Percentiles rank a stretch among this genome's conserved stretches.
Conservation (phyloP, 2,888 invertebrate genomes). For the Cataglyphis albicans region DNA sequence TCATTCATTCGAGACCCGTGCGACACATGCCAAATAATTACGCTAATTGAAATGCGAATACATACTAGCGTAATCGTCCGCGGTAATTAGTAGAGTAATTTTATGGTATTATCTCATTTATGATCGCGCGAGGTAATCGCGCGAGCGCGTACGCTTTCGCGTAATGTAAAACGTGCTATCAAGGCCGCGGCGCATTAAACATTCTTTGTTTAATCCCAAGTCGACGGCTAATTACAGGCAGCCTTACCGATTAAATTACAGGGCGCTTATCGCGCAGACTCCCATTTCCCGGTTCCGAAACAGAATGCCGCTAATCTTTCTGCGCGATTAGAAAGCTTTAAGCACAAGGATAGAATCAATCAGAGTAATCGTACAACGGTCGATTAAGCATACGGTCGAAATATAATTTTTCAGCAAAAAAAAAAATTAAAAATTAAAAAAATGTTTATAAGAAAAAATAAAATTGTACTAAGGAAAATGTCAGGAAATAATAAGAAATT, state of each 20-base stretch:
- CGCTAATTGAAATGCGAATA: constrained; percentile 55
- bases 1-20: constrained; percentile 38
- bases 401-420: neutral
- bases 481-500: constrained; percentile 9
- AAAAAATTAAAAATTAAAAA: neutral
- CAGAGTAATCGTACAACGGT: neutral
- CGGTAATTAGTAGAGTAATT: constrained; percentile 53
- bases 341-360: neutral
- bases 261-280: constrained; percentile 10
- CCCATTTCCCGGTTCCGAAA: constrained; percentile 15
- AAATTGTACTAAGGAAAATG: neutral
- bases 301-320: constrained; percentile 29
- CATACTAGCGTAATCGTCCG: constrained; percentile 37
- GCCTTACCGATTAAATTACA: constrained; percentile 50
- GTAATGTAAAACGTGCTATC: constrained; percentile 51
- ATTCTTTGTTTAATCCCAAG: constrained; percentile 54
- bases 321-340: neutral
- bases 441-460: neutral
- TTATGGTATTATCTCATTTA: constrained; percentile 45
- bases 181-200: constrained; percentile 23
- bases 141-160: constrained; percentile 29
- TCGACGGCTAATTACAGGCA: constrained; percentile 43
- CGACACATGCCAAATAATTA: constrained; percentile 56
- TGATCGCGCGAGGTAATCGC: constrained; percentile 42
- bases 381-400: neutral